A percentile compares a stretch with the other conserved stretches of the same genome.
phyloP scores from a whole-genome alignment of 2,797 vertebrate genomes.

The Acridotheres tristis region DNA sequence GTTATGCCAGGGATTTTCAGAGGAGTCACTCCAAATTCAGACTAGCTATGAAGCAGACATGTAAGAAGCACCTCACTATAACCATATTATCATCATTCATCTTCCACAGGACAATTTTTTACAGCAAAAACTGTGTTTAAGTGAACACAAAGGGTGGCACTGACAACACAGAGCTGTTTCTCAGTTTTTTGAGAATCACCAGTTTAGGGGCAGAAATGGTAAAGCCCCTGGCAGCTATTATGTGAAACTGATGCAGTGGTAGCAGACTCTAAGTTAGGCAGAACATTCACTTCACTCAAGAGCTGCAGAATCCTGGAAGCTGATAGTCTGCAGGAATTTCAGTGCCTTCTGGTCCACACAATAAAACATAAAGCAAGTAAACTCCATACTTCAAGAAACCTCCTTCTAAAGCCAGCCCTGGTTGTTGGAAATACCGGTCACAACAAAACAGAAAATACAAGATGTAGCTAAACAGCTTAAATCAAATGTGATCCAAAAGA shows the following conservation, averaged over 20 bases:
- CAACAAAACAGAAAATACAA: neutral
- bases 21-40: neutral
- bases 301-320: neutral
- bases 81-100: neutral
- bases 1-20: neutral
- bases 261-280: neutral
- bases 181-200: neutral
- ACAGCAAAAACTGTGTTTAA: neutral
- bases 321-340: neutral
- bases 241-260: neutral
- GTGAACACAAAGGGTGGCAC: neutral
- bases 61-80: neutral
- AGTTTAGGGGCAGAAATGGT: neutral
- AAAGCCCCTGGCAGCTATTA: neutral
- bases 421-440: neutral
- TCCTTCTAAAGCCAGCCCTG: neutral
- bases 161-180: neutral
- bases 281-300: neutral
- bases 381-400: neutral
- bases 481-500: neutral
- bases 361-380: neutral
- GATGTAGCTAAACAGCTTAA: neutral
- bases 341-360: too few species aligned
- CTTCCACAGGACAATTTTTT: neutral
- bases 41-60: neutral